A percentile compares a stretch with the other conserved stretches of the same genome.
Evolutionary conservation across 2,888 invertebrate genomes (phyloP).

Genomic region (Brachypterus glaber): DNA sequence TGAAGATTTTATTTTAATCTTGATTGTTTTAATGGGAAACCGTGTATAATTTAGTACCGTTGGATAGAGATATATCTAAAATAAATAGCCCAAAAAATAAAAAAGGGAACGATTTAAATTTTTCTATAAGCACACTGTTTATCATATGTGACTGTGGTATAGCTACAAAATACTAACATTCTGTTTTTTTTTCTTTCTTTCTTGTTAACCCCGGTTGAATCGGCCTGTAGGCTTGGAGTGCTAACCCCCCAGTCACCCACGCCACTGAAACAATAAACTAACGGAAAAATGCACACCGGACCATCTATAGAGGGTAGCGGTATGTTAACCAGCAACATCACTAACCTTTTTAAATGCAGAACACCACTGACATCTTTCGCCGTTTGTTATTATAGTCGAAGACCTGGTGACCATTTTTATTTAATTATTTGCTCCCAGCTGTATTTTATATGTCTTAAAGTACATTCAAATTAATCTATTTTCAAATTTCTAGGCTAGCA

Average conservation of each 20-base stretch:
- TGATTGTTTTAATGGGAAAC: not conserved
- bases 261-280: slow-evolving; percentile 41
- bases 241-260: slow-evolving; percentile 47
- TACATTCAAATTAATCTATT: too few species aligned
- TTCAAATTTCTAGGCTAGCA: too few species aligned
- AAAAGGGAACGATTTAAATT: not conserved
- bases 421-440: too few species aligned
- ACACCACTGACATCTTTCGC: slow-evolving; percentile 21
- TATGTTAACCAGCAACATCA: slow-evolving; percentile 39
- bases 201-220: slow-evolving; percentile 42
- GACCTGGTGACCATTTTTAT: slow-evolving; percentile 2
- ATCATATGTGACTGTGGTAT: slow-evolving; percentile 23
- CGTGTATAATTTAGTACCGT: too few species aligned
- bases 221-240: slow-evolving; percentile 62
- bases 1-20: not conserved
- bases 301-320: slow-evolving; percentile 38
- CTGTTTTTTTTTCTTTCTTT: slow-evolving; percentile 42
- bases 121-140: not conserved
- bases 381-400: too few species aligned
- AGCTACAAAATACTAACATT: slow-evolving; percentile 39
- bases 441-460: too few species aligned
- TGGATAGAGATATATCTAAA: not conserved
- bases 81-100: not conserved
- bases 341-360: too few species aligned
- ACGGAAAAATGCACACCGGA: slow-evolving; percentile 35